phyloP scores from a whole-genome alignment of 2,888 invertebrate genomes.

The Ethmia dodecea region DNA sequence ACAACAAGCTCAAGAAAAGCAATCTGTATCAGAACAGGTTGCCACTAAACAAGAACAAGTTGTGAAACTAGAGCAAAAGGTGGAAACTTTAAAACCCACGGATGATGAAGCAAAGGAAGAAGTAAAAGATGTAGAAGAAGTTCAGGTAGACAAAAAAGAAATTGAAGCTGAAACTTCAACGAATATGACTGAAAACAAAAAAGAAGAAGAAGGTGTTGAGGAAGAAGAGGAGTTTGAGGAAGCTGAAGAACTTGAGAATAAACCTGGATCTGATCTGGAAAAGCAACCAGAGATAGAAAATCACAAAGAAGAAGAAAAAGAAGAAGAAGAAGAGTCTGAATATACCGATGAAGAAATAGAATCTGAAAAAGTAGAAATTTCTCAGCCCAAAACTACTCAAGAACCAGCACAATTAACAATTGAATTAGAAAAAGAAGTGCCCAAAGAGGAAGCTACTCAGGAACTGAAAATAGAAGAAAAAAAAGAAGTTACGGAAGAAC shows the following conservation, averaged over 20 bases:
- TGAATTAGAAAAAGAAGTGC: slow-evolving; percentile 11
- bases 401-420: slow-evolving; percentile 18
- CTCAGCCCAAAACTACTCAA: slow-evolving; percentile 15
- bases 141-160: slow-evolving; percentile 6
- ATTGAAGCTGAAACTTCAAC: slow-evolving; percentile 15
- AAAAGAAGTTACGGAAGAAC: slow-evolving; percentile 20
- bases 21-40: too few relatives aligned
- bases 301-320: slow-evolving; percentile 16
- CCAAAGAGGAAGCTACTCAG: slow-evolving; percentile 17
- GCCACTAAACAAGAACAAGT: slow-evolving; percentile 20
- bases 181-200: slow-evolving; percentile 14
- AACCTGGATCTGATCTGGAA: slow-evolving; percentile 12
- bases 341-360: slow-evolving; percentile 25
- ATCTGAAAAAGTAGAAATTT: slow-evolving; percentile 23
- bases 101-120: slow-evolving; percentile 15
- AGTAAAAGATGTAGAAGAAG: slow-evolving; percentile 14
- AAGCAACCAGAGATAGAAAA: slow-evolving; percentile 14
- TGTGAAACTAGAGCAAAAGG: slow-evolving; percentile 17
- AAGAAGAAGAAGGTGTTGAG: slow-evolving; percentile 17
- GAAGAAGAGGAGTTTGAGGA: slow-evolving; percentile 23
- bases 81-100: slow-evolving; percentile 17
- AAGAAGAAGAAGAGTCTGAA: slow-evolving; percentile 27
- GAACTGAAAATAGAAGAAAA: slow-evolving; percentile 17
- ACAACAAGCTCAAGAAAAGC: slow-evolving; percentile 19
- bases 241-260: slow-evolving; percentile 20